Evolutionary conservation across 2,113 vertebrate species (phyloP).

Genomic region (Tragelaphus imberbis): DNA sequence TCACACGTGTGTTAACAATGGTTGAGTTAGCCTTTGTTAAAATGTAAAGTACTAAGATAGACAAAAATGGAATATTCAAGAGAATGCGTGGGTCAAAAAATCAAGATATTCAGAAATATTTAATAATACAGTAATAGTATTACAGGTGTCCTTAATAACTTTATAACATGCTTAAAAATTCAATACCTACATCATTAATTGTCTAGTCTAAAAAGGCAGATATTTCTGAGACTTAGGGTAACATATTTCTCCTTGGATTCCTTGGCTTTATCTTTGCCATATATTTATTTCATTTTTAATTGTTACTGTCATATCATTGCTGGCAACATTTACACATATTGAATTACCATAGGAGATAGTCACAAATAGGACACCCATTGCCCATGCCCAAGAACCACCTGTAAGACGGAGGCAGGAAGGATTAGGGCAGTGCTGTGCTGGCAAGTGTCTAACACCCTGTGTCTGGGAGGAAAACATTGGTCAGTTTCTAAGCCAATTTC

Average conservation of each 20-base stretch:
- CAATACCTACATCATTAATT: not conserved
- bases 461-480: not conserved
- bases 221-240: not conserved
- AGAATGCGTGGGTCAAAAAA: not conserved
- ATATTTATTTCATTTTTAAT: not conserved
- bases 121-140: slow-evolving; percentile 17
- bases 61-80: not conserved
- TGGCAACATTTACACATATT: not conserved
- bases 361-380: not conserved
- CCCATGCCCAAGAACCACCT: not conserved
- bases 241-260: not conserved
- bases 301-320: not conserved
- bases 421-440: not conserved
- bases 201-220: not conserved
- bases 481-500: not conserved
- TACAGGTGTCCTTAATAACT: not conserved
- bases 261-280: not conserved
- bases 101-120: slow-evolving; percentile 24
- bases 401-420: not conserved
- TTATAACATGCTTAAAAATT: not conserved
- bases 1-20: not conserved
- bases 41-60: not conserved
- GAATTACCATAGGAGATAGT: not conserved
- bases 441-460: not conserved
- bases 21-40: not conserved